phyloP scores from a whole-genome alignment of 2,797 vertebrate species.

The Pangasius sanitwongsei region DNA sequence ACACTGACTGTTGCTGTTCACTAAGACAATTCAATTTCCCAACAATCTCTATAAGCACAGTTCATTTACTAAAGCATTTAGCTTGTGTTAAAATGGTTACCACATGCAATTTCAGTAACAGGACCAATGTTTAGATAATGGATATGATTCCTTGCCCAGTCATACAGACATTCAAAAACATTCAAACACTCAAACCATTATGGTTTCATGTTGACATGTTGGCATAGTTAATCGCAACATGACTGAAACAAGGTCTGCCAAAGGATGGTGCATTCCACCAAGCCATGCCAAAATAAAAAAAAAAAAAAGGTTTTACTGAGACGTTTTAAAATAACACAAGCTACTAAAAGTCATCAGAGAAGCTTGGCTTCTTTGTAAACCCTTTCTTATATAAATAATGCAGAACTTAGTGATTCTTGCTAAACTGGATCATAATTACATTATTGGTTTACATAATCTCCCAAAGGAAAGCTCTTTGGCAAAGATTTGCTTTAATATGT shows the following conservation, averaged over 20 bases:
- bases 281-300: slow-evolving; percentile 40
- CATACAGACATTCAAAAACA: slow-evolving; percentile 22
- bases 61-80: slow-evolving; percentile 38
- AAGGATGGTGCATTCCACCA: slow-evolving; percentile 33
- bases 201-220: slow-evolving; percentile 43
- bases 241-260: slow-evolving; percentile 37
- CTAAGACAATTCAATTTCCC: slow-evolving; percentile 24
- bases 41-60: slow-evolving; percentile 20
- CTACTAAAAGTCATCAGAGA: slow-evolving; percentile 53
- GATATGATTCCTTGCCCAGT: slow-evolving; percentile 26
- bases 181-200: slow-evolving; percentile 41
- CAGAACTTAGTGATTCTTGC: slow-evolving; percentile 65
- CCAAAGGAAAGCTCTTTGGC: slow-evolving; percentile 74
- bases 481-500: slow-evolving; percentile 77
- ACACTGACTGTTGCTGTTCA: slow-evolving; percentile 24
- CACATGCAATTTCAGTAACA: slow-evolving; percentile 34
- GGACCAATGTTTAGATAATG: slow-evolving; percentile 34
- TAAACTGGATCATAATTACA: slow-evolving; percentile 73
- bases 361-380: slow-evolving; percentile 54
- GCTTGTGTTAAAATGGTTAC: slow-evolving; percentile 29
- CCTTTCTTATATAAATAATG: slow-evolving; percentile 64
- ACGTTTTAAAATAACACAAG: slow-evolving; percentile 54
- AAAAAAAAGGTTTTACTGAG: slow-evolving; percentile 36
- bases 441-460: slow-evolving; percentile 77
- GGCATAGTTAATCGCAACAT: slow-evolving; percentile 20